phyloP scores from a whole-genome alignment of 2,797 vertebrate genomes.

The Kryptolebias ocellatus region DNA sequence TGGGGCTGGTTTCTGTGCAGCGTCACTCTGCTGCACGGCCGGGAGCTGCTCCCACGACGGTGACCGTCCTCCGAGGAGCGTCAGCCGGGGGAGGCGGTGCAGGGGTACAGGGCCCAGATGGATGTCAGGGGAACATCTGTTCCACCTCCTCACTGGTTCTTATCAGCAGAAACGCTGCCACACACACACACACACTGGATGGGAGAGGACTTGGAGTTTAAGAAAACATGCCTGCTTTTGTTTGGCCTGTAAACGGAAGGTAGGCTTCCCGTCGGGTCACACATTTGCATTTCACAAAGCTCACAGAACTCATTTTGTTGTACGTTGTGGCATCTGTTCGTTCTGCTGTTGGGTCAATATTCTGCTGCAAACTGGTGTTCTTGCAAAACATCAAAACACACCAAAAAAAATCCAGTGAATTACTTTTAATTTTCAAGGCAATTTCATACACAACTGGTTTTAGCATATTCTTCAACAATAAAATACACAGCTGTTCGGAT shows the following conservation, averaged over 20 bases:
- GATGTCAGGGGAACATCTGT: slow-evolving; percentile 83
- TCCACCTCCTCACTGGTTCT: slow-evolving; percentile 74
- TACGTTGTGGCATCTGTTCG: slow-evolving; percentile 29
- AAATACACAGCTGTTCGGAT: too few relatives aligned
- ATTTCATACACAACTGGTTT: too few relatives aligned
- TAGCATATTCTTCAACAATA: too few relatives aligned
- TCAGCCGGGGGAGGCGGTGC: slow-evolving; percentile 63
- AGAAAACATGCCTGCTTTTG: slow-evolving; percentile 78
- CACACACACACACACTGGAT: slow-evolving; percentile 63
- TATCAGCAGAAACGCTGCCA: slow-evolving; percentile 68
- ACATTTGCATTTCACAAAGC: slow-evolving; percentile 78
- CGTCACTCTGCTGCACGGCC: slow-evolving; percentile 49
- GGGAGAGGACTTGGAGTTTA: slow-evolving; percentile 63
- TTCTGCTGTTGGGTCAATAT: background rate
- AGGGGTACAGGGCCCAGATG: slow-evolving; percentile 79
- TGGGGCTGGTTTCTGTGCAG: slow-evolving; percentile 38
- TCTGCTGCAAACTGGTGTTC: too few relatives aligned
- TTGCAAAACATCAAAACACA: too few relatives aligned
- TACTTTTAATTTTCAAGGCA: too few relatives aligned
- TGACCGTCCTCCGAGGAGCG: slow-evolving; percentile 47
- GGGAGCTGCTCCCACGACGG: slow-evolving; percentile 42
- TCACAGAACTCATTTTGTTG: slow-evolving; percentile 48
- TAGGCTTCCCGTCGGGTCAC: slow-evolving; percentile 68
- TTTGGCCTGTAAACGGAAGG: slow-evolving; percentile 81
- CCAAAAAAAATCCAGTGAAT: too few relatives aligned